Percentiles rank a stretch among this genome's conserved stretches.
phyloP scores from a whole-genome alignment of 2,113 vertebrate species.

The Anguilla japonica region DNA sequence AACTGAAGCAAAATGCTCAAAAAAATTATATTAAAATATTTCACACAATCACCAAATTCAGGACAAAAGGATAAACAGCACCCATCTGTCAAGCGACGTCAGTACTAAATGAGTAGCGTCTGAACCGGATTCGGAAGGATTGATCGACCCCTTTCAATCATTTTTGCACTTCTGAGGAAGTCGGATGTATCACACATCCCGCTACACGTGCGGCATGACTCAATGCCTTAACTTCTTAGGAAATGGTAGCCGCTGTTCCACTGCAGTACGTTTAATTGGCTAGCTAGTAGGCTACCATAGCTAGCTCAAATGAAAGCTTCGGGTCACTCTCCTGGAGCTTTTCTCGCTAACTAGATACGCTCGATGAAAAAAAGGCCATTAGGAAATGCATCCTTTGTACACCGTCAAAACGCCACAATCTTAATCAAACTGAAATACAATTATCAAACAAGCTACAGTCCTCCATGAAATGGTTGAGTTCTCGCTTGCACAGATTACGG shows the following conservation, averaged over 20 bases:
- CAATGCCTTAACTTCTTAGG: background rate
- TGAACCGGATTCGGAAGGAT: background rate
- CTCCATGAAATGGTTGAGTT: background rate
- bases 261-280: background rate
- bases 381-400: background rate
- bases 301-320: background rate
- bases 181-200: background rate
- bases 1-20: background rate
- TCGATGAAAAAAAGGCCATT: background rate
- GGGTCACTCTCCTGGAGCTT: background rate
- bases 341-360: background rate
- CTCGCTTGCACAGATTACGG: background rate
- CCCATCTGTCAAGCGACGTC: background rate
- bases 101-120: background rate
- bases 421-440: background rate
- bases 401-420: background rate
- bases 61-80: background rate
- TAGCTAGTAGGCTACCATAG: background rate
- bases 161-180: background rate
- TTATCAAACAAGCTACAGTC: background rate
- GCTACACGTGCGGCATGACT: constrained; percentile 6
- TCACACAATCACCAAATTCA: background rate
- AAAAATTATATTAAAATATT: background rate
- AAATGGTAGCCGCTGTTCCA: background rate
- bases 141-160: background rate